phyloP scores from a whole-genome alignment of 2,113 vertebrate species.

The Aldabrachelys gigantea region DNA sequence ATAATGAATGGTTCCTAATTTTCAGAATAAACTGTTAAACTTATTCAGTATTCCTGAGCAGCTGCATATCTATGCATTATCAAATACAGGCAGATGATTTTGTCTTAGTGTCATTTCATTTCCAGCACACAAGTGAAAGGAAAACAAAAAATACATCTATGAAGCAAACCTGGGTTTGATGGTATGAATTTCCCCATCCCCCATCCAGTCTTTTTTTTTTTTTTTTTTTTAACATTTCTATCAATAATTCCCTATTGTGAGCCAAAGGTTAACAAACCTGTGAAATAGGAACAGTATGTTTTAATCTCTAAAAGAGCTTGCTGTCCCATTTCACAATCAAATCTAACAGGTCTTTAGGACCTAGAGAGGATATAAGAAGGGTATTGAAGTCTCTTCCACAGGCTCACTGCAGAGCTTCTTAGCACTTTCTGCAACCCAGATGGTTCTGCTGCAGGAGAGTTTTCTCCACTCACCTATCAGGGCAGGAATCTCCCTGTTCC shows the following conservation, averaged over 20 bases:
- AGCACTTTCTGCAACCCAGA: not conserved
- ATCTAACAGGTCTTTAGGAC: not conserved
- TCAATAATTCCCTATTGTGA: not conserved
- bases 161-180: not conserved
- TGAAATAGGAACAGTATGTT: rapidly evolving
- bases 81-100: rapidly evolving
- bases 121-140: not conserved
- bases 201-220: not conserved
- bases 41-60: not conserved
- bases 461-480: not conserved
- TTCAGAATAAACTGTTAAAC: rapidly evolving
- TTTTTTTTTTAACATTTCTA: not conserved
- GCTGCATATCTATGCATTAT: rapidly evolving
- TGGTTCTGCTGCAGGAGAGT: not conserved
- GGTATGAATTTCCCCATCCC: not conserved
- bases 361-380: not conserved
- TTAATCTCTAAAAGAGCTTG: not conserved
- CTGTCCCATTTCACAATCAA: not conserved
- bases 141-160: not conserved
- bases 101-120: not conserved
- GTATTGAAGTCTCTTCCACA: not conserved
- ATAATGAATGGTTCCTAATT: rapidly evolving
- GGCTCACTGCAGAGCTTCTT: not conserved
- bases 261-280: not conserved
- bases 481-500: not conserved